Evolutionary conservation across 2,888 invertebrate genomes (phyloP).

Genomic region (Blera fallax): DNA sequence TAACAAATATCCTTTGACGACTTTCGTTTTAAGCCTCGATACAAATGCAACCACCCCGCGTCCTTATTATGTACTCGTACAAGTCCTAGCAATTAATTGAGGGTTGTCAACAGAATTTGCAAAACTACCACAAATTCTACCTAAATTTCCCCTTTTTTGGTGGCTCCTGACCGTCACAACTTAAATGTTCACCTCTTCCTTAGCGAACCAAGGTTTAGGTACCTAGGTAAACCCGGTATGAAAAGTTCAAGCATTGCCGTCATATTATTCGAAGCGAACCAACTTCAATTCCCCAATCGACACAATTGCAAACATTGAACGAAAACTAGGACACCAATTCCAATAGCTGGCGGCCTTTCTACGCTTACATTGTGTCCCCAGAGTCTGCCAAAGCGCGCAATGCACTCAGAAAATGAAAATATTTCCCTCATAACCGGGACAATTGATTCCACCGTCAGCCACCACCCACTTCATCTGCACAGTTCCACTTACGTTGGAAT

Average conservation of each 20-base stretch:
- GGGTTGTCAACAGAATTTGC: too few species aligned
- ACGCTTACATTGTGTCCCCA: constrained; percentile 13
- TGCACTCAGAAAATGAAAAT: constrained; percentile 59
- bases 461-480: background rate
- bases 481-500: constrained; percentile 14
- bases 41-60: too few species aligned
- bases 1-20: too few species aligned
- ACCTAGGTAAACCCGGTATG: too few species aligned
- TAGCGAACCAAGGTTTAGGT: too few species aligned
- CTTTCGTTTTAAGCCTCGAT: too few species aligned
- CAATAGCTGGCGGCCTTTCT: constrained; percentile 25
- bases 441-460: constrained; percentile 39
- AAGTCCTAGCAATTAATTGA: too few species aligned
- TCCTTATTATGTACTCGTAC: too few species aligned
- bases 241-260: background rate
- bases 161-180: too few species aligned
- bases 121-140: too few species aligned
- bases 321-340: constrained; percentile 32
- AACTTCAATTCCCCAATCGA: background rate
- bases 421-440: constrained; percentile 57
- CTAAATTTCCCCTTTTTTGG: too few species aligned
- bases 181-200: too few species aligned
- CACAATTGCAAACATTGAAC: constrained; percentile 1
- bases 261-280: background rate
- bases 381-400: constrained; percentile 1